Base-by-base conservation (phyloP, 2,797 vertebrate genomes). In the Glyptemys insculpta region DNA sequence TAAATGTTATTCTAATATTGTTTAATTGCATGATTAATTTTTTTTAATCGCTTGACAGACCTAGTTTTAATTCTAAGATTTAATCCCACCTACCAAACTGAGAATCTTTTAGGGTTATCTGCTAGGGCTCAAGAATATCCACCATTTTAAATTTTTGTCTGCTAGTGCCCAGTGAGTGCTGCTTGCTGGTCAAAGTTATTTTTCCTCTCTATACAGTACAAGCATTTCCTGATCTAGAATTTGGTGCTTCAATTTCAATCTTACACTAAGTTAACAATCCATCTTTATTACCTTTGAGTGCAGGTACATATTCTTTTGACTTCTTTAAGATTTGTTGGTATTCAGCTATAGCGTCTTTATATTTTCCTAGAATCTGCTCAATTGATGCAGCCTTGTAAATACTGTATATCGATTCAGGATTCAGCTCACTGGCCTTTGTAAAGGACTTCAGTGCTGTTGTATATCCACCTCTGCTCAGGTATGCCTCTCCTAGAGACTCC, bases 401-500 rank as follows among this genome's bases (percentile, higher is more conserved):
- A 49, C 99, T 99, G 98, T 99, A 99, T 85, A 98, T 98, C 2
- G 99, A 99, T 68, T 96, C 97, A 1, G 99, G 99, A 52, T 99
- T 99, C 96, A 99, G 98, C 72, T 99, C 98, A 80, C 98, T 99
- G 91, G 99, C 99, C 95, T 99, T 99, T 76, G 97, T 98, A 90
- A 99, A 99, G 92, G 99, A 99, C 95, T 99, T 99, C 34, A 99
- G 98, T 49, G 99, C 99, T 54, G 99, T 99, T 37, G 99, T 99
- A 93, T 99, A 99, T 96, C 99, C 99, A 41, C 99, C 98, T 97
- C 99, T 99, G 97, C 99, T 99, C 68, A 99, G 94, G 94, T 99
- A 99, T 41, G 99, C 99, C 90, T 99, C 99, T 29, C 99, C 99
- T 92, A 99, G 98, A 97, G 99, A 99, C 96, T 99, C 99, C 99